Base-by-base conservation (phyloP, 2,888 invertebrate genomes). In the Empis livida region DNA sequence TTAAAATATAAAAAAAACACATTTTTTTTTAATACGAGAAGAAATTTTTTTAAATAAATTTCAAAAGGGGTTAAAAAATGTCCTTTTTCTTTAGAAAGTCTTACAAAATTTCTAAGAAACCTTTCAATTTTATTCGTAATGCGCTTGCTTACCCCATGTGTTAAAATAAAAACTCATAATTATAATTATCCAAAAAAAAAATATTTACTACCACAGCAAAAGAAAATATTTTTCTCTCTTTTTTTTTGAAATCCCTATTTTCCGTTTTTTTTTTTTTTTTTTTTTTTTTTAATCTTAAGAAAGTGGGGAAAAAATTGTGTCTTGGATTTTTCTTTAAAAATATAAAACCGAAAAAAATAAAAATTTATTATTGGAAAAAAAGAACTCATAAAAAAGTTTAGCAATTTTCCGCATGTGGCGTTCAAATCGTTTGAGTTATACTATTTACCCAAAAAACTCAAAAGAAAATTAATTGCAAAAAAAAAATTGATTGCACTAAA, bases 11-110 rank as follows among this genome's bases (percentile, higher is more conserved):
- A 44, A 48, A 43, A 42, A 47, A 27, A 27, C 5, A 27, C 3
- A 20, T 9, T 27, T 27, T 27, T 27, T 27, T 27, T 27, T 20
- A 20, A 27, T 17, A 42, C 46, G 23, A 48, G 51, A 49, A 44
- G 50, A 54, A 56, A 59, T n/a, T 31, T 41, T 32, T 43, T 55
- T 55, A 57, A 61, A 57, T 54, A 57, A 60, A 49, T 57, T 59
- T 56, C n/a, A 15, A 9, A 51, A 49, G 47, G 23, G 23, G 23
- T 27, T 8, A 27, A 27, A 27, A 27, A 27, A 27, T 8, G 9
- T 27, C 23, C 23, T 27, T 27, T 27, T 5, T 20, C 20, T 5
- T 20, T 20, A 20, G 5, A 20, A 27, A 27, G 5, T 27, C 23
- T 27, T 20, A 5, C 5, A 3, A 20, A 20, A 27, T 6, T 2